Conservation (phyloP, 2,797 vertebrate species). For the Hydrocynus forskahlii region DNA sequence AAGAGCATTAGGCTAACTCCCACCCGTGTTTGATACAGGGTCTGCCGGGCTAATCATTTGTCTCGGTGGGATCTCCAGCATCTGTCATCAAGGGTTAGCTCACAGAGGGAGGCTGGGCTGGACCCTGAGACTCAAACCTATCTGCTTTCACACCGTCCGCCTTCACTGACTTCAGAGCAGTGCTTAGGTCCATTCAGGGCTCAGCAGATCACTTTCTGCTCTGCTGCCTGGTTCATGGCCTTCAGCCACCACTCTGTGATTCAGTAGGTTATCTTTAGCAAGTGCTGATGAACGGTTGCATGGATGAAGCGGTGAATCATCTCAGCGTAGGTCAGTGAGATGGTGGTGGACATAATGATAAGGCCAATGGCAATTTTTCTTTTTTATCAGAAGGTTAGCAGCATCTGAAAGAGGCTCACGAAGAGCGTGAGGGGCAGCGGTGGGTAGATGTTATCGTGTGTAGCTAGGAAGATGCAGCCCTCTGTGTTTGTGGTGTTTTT, state of each 20-base stretch:
- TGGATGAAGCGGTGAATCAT: slow-evolving; percentile 11
- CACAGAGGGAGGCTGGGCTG: slow-evolving; percentile 66
- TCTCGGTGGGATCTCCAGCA: slow-evolving; percentile 72
- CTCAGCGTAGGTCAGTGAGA: slow-evolving; percentile 8
- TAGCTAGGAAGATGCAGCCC: neutral
- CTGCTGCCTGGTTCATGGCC: slow-evolving; percentile 18
- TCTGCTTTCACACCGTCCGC: slow-evolving; percentile 76
- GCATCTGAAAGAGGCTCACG: slow-evolving; percentile 8
- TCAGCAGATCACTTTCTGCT: slow-evolving; percentile 46
- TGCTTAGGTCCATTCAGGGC: slow-evolving; percentile 43
- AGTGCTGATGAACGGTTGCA: neutral
- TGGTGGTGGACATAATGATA: slow-evolving; percentile 29
- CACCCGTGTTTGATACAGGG: slow-evolving; percentile 63
- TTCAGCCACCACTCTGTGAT: slow-evolving; percentile 10
- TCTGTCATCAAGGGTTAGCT: slow-evolving; percentile 81
- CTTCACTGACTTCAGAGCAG: slow-evolving; percentile 50
- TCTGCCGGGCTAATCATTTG: slow-evolving; percentile 73
- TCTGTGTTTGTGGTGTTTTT: neutral
- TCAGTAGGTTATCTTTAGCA: slow-evolving; percentile 33
- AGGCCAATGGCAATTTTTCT: slow-evolving; percentile 6
- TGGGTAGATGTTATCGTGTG: slow-evolving; percentile 21
- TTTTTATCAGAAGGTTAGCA: slow-evolving; percentile 38
- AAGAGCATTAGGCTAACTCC: slow-evolving; percentile 60
- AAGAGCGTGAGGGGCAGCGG: slow-evolving; percentile 17
- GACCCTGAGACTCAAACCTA: slow-evolving; percentile 71